Conservation (phyloP, 2,113 vertebrate genomes). For the Carlito syrichta region DNA sequence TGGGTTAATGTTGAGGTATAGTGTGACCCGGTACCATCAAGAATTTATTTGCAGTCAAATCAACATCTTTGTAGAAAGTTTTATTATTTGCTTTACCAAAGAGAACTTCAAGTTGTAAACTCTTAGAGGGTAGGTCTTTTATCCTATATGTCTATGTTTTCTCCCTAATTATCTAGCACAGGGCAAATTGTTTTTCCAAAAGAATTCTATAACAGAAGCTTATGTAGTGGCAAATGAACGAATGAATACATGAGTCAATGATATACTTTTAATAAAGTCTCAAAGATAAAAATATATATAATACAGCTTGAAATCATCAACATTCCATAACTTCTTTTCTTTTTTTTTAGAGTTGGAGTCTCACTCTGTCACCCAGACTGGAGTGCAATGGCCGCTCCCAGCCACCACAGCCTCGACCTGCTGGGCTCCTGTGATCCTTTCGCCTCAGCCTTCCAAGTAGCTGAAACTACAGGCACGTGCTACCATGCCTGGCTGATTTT, state of each 20-base stretch:
- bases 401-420: too few species aligned
- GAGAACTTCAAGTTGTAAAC: background rate
- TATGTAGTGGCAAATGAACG: background rate
- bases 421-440: too few species aligned
- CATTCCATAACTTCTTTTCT: too few species aligned
- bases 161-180: background rate
- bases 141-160: background rate
- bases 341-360: too few species aligned
- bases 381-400: too few species aligned
- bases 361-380: too few species aligned
- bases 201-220: background rate
- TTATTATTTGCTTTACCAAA: constrained; percentile 13
- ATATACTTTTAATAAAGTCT: background rate
- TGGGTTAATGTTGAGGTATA: background rate
- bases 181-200: background rate
- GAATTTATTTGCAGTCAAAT: background rate
- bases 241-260: background rate
- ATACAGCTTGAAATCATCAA: background rate
- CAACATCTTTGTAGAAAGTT: background rate
- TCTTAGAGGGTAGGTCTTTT: background rate
- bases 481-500: too few species aligned
- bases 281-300: background rate
- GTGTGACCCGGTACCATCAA: background rate
- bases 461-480: too few species aligned
- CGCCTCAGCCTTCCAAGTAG: too few species aligned